These are phyloP conservation scores for Danio choprae DNA, from an alignment of 2,797 vertebrate species.

Conservation along the genomic window DNA sequence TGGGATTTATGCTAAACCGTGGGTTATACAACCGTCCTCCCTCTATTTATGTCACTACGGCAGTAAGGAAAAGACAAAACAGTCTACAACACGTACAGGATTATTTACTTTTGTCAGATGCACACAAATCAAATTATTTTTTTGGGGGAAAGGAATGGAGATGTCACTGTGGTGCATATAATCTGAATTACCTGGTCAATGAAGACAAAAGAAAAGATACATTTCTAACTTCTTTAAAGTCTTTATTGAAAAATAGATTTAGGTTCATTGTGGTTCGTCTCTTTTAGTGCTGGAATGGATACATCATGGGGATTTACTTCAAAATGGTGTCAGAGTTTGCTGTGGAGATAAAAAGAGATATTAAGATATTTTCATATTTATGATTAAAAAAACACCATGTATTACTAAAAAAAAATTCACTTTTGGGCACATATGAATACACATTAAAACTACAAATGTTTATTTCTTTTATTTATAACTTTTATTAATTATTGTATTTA, in stretches of 20 bases:
- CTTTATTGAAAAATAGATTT: constrained; percentile 55
- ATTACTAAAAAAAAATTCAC: too few relatives aligned
- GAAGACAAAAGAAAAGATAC: background rate
- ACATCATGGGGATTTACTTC: constrained; percentile 68
- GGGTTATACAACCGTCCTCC: constrained; percentile 73
- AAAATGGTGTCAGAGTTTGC: constrained; percentile 80
- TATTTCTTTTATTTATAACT: too few relatives aligned
- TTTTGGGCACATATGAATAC: too few relatives aligned
- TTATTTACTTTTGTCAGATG: background rate
- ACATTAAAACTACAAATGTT: too few relatives aligned
- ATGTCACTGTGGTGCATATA: background rate
- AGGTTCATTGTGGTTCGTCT: constrained; percentile 16
- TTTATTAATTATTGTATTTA: too few relatives aligned
- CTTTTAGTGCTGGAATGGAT: constrained; percentile 16
- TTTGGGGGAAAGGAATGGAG: background rate
- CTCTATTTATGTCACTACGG: constrained; percentile 64
- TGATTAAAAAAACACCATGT: too few relatives aligned
- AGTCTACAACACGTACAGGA: background rate
- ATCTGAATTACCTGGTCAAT: background rate
- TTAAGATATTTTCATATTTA: background rate
- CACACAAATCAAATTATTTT: background rate
- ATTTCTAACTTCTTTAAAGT: background rate
- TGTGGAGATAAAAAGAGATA: constrained; percentile 62
- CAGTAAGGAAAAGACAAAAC: constrained; percentile 67
- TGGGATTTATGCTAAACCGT: constrained; percentile 78